phyloP scores from a whole-genome alignment of 2,888 invertebrate genomes.

The Magallana nippona region DNA sequence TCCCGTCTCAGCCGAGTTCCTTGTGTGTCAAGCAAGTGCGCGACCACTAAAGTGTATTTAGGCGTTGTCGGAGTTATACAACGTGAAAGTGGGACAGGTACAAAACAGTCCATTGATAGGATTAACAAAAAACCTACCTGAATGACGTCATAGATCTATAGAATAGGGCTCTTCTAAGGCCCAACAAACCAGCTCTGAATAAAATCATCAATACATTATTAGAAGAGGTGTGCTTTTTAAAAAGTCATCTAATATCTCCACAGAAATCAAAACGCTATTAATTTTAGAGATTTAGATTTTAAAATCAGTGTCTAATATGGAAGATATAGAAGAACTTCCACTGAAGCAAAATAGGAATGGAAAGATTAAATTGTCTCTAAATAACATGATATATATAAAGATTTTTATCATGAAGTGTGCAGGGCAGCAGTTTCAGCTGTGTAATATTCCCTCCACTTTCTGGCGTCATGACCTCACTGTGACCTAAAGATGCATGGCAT shows the following conservation, averaged over 20 bases:
- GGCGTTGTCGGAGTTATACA: background rate
- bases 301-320: no score
- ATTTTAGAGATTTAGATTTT: no score
- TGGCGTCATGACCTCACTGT: background rate
- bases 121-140: background rate
- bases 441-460: background rate
- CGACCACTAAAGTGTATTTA: background rate
- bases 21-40: background rate
- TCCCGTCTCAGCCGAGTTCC: background rate
- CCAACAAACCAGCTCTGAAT: slow-evolving; percentile 5
- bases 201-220: background rate
- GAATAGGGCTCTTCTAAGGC: background rate
- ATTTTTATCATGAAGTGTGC: no score
- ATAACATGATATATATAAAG: no score
- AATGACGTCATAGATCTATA: background rate
- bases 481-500: background rate
- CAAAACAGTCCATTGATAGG: slow-evolving; percentile 7
- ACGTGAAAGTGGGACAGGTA: background rate
- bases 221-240: background rate
- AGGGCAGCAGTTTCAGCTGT: no score
- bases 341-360: no score
- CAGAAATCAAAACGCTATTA: no score
- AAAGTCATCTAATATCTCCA: no score
- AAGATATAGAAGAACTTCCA: no score
- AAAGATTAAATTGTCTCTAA: no score